phyloP scores from a whole-genome alignment of 35 echinoderm and acorn worm species.

The Eucidaris tribuloides region DNA sequence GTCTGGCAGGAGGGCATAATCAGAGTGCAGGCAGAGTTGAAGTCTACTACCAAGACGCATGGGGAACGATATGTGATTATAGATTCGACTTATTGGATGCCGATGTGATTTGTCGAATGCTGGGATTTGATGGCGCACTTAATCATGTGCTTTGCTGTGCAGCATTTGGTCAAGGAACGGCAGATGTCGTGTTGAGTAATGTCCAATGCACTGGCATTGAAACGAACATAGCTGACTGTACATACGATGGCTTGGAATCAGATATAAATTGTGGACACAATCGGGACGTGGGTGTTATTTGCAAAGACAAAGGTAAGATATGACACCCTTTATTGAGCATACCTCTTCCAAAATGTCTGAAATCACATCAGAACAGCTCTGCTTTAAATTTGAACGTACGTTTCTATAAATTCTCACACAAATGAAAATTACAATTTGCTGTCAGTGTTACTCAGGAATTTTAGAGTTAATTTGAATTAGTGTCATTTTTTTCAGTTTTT shows the following conservation, averaged over 20 bases:
- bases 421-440: too few species aligned
- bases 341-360: too few species aligned
- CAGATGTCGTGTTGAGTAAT: not conserved
- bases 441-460: too few species aligned
- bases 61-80: constrained; percentile 28
- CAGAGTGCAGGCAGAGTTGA: constrained; percentile 27
- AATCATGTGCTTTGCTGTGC: not conserved
- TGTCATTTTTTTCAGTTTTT: too few species aligned
- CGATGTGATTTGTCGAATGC: constrained; percentile 12
- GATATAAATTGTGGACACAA: not conserved
- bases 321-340: too few species aligned
- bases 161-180: not conserved
- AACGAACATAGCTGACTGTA: not conserved
- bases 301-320: too few species aligned
- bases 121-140: not conserved
- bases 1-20: constrained; percentile 18
- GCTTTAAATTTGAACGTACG: too few species aligned
- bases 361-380: too few species aligned
- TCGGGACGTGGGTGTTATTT: not conserved
- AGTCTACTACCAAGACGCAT: not conserved
- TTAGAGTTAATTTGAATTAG: too few species aligned
- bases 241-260: not conserved
- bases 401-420: too few species aligned
- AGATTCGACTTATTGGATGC: not conserved
- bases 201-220: constrained; percentile 1